These are phyloP conservation scores for Sycon ciliatum DNA, from an alignment of 37 sponge, comb jelly and placozoan species.

Conservation along the genomic window DNA sequence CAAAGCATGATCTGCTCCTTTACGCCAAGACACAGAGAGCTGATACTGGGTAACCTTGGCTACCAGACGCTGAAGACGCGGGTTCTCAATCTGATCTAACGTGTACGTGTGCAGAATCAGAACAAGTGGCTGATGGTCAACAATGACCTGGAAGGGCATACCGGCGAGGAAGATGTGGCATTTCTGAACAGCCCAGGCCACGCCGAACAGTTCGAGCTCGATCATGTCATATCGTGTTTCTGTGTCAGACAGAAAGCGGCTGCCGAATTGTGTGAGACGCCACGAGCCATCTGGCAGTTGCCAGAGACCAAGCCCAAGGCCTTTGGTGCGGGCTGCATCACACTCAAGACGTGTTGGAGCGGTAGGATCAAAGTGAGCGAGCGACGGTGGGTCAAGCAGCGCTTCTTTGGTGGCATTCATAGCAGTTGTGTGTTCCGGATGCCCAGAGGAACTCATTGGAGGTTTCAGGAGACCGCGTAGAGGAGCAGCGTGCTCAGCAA, in stretches of 20 bases:
- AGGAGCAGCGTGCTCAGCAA: too few relatives aligned
- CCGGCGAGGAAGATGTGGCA: constrained; percentile 34
- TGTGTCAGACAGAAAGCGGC: constrained; percentile 26
- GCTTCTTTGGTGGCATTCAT: background rate
- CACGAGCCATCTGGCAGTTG: background rate
- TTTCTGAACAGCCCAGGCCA: constrained; percentile 34
- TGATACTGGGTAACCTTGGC: constrained; percentile 16
- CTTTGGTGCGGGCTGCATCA: constrained; percentile 18
- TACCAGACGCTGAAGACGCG: constrained; percentile 32
- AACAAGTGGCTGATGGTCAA: constrained; percentile 32
- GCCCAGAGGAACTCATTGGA: too few relatives aligned
- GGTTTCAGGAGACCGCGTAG: too few relatives aligned
- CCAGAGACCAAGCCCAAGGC: background rate
- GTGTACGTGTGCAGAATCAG: constrained; percentile 34
- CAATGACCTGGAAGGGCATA: constrained; percentile 25
- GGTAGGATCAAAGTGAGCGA: constrained; percentile 28
- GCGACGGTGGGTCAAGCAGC: constrained; percentile 22
- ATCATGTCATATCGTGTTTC: constrained; percentile 31
- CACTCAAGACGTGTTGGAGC: constrained; percentile 33
- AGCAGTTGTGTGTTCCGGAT: too few relatives aligned
- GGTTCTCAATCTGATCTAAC: constrained; percentile 44
- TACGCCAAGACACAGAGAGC: too few relatives aligned
- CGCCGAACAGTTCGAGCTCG: constrained; percentile 32
- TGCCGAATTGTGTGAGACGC: constrained; percentile 26
- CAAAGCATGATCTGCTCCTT: too few relatives aligned